Conservation (phyloP, 2,888 invertebrate genomes). For the Lochmaea crataegi region DNA sequence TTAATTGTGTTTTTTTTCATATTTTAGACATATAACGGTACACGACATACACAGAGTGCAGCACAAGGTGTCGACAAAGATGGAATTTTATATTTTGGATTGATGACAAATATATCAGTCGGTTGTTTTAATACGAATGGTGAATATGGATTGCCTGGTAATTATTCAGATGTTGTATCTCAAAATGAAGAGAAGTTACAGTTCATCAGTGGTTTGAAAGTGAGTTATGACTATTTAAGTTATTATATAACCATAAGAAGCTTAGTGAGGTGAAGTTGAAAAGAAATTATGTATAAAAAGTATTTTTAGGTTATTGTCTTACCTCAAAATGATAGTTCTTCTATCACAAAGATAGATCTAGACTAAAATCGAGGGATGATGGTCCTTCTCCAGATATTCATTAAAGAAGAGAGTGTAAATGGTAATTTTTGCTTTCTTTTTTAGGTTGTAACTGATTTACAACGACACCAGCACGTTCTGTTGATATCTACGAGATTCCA, state of each 20-base stretch:
- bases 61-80: slow-evolving; percentile 78
- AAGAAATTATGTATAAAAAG: neutral
- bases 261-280: no score
- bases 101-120: slow-evolving; percentile 75
- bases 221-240: no score
- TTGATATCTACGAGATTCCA: slow-evolving; percentile 77
- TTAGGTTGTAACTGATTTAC: slow-evolving; percentile 69
- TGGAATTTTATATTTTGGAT: slow-evolving; percentile 78
- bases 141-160: slow-evolving; percentile 69
- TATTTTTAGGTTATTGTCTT: no score
- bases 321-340: no score
- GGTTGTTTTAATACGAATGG: slow-evolving; percentile 80
- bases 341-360: no score
- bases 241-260: no score
- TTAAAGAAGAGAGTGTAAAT: no score
- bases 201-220: slow-evolving; percentile 80
- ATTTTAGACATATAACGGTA: slow-evolving; percentile 66
- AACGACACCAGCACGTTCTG: slow-evolving; percentile 74
- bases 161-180: slow-evolving; percentile 71
- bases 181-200: slow-evolving; percentile 74
- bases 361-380: neutral
- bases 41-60: slow-evolving; percentile 75
- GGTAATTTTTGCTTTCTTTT: slow-evolving; percentile 37
- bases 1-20: neutral
- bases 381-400: no score